A percentile compares a stretch with the other conserved stretches of the same genome.
These are phyloP conservation scores for Felis catus DNA, from an alignment of 2,113 vertebrate genomes.

Conservation along the genomic window DNA sequence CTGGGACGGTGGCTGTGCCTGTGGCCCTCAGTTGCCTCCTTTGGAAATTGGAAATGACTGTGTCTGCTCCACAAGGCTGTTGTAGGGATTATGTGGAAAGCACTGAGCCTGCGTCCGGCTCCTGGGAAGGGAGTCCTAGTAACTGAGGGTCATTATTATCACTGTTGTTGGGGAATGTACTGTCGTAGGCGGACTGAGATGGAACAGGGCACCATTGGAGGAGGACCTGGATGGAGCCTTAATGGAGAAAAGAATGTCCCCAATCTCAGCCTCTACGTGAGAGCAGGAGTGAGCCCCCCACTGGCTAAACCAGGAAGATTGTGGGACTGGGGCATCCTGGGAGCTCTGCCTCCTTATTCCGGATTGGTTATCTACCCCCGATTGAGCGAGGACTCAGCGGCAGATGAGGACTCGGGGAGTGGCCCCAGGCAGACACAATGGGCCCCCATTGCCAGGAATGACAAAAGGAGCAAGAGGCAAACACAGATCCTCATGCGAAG, in stretches of 20 bases:
- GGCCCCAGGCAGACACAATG: neutral
- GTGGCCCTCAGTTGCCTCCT: neutral
- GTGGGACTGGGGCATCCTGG: neutral
- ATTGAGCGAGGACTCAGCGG: accelerated
- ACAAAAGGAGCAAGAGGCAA: neutral
- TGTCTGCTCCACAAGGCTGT: neutral
- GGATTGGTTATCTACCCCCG: too few relatives aligned
- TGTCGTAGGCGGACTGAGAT: neutral
- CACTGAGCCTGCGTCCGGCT: neutral
- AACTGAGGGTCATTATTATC: neutral
- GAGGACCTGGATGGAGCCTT: neutral
- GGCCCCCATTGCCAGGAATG: too few relatives aligned
- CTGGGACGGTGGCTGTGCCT: accelerated
- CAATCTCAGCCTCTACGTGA: neutral
- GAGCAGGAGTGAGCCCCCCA: neutral
- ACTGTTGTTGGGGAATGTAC: neutral
- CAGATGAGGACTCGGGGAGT: neutral
- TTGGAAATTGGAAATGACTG: neutral
- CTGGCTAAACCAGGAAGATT: neutral
- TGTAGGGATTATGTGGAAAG: accelerated
- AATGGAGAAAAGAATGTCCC: neutral
- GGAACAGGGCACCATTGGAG: accelerated
- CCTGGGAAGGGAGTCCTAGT: neutral
- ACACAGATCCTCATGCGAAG: neutral
- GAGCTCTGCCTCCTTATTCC: neutral